Base-by-base conservation (phyloP, 2,888 invertebrate genomes). In the Tenodera sinensis region DNA sequence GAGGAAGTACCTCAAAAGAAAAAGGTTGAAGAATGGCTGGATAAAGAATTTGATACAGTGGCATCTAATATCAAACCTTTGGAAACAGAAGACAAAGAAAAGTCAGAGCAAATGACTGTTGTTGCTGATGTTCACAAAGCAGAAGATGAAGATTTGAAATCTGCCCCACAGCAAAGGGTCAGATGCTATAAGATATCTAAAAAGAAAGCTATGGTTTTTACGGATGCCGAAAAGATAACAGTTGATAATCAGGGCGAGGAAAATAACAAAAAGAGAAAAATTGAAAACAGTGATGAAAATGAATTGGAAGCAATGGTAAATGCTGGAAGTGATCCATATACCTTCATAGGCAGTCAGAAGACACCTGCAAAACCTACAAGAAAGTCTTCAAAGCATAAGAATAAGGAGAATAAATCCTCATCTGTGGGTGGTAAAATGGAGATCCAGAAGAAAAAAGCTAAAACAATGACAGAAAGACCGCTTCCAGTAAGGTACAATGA, bases 21-120 rank as follows among this genome's bases (percentile, higher is more conserved):
- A 25, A 87, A 87, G 14, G 87, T 87, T 82, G 82, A 82, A 42
- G 83, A 87, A 34, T 87, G 87, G 87, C 30, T 87, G 30, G 30
- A 87, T 14, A 83, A n/a, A 27, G 34, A 34, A 34, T 34, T 14
- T 28, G 81, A 81, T 25, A 30, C n/a, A 47, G 42, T 71, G 28
- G 20, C 54, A 71, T 71, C 54, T 71, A 20, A 15, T 20, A 20
- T 34, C 12, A 87, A 14, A 20, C 42, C 81, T 27, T 27, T 14
- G 2, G 86, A 81, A 20, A 81, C n/a, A 27, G 42, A 47, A 71
- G 81, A 25, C 25, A 15, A 28, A 15, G 14, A 30, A n/a, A 28
- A 86, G 3, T 27, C 34, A 28, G 3, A 28, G 14, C 30, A 25
- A 82, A 3, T 87, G 25, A 87, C 82, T n/a, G 71, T 83, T 7